A percentile compares a stretch with the other conserved stretches of the same genome.
Evolutionary conservation across 2,113 vertebrate species (phyloP).

Genomic region (Bubo bubo): DNA sequence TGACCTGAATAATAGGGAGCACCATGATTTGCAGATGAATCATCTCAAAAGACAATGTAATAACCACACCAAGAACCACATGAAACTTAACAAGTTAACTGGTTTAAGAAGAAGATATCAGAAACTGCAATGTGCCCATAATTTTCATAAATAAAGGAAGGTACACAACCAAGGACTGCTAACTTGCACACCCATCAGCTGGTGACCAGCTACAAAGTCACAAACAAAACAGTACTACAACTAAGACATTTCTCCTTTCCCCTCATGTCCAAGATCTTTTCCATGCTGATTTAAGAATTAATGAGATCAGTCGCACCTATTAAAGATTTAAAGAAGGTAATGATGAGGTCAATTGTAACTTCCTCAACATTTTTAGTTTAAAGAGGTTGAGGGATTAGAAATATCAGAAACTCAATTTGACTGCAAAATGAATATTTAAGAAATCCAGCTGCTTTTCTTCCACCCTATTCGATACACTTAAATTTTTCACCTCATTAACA

Average conservation of each 20-base stretch:
- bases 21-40: neutral
- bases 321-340: constrained; percentile 33
- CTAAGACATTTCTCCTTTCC: neutral
- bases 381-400: constrained; percentile 62
- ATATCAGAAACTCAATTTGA: constrained; percentile 60
- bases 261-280: neutral
- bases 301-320: neutral
- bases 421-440: constrained; percentile 63
- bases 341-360: neutral
- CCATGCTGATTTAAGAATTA: neutral
- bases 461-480: neutral
- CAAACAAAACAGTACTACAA: neutral
- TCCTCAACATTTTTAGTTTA: constrained; percentile 20
- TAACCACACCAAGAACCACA: neutral
- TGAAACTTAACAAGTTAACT: neutral
- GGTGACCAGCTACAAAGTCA: neutral
- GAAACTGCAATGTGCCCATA: neutral
- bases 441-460: constrained; percentile 51
- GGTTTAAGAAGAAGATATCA: neutral
- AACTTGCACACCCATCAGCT: neutral
- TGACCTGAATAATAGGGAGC: neutral
- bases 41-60: neutral
- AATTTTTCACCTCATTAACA: constrained; percentile 70
- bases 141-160: neutral
- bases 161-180: neutral